Evolutionary conservation across 2,797 vertebrate genomes (phyloP).

Genomic region (Hippocampus kuda): DNA sequence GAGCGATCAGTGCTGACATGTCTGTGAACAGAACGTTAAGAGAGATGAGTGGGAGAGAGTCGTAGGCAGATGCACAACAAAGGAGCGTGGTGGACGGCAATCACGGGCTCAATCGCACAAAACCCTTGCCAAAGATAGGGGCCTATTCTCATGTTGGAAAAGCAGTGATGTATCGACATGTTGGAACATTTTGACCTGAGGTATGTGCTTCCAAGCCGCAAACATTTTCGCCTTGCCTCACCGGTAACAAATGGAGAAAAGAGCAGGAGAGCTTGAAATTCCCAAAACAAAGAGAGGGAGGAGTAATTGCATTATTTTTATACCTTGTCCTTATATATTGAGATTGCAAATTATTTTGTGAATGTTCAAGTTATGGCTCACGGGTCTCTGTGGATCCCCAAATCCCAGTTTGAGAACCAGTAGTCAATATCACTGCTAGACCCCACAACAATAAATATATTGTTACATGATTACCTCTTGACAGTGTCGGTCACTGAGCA

Average conservation of each 20-base stretch:
- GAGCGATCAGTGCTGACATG: conserved; percentile 90
- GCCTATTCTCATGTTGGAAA: background rate
- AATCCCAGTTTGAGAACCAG: background rate
- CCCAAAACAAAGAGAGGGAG: background rate
- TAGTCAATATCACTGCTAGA: background rate
- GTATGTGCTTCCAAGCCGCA: background rate
- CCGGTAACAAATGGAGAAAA: background rate
- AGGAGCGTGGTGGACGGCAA: background rate
- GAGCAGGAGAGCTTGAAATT: background rate
- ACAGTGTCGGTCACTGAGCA: too few relatives aligned
- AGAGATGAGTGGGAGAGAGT: conserved; percentile 6
- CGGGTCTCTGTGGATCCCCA: too few relatives aligned
- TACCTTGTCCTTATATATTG: background rate
- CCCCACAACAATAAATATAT: background rate
- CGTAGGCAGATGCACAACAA: background rate
- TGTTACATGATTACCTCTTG: too few relatives aligned
- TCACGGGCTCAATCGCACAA: background rate
- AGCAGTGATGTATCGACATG: background rate
- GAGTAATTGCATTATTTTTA: background rate
- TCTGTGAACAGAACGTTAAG: conserved; percentile 49
- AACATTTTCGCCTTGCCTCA: background rate
- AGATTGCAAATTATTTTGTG: background rate
- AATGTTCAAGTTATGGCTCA: background rate
- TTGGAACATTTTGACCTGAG: background rate
- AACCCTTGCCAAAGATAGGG: background rate